Evolutionary conservation across 2,113 vertebrate species (phyloP).

Genomic region (Saimiri boliviensis): DNA sequence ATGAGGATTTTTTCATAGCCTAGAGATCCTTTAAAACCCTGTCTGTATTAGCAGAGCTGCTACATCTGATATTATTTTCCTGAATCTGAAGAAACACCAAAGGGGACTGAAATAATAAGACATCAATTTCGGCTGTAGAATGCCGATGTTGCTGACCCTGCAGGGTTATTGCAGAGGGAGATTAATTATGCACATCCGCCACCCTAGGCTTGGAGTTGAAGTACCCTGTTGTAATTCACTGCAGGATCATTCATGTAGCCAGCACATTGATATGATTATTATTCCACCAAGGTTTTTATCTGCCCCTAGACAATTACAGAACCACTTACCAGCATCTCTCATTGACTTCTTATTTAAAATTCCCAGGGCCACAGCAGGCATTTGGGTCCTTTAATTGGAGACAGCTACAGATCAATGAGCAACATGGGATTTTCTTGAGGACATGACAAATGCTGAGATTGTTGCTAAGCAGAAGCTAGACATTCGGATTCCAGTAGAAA

Average conservation of each 20-base stretch:
- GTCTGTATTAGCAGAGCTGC: constrained; percentile 22
- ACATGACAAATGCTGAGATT: not conserved
- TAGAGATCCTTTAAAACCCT: not conserved
- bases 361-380: constrained; percentile 48
- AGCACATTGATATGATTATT: constrained; percentile 74
- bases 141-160: constrained; percentile 44
- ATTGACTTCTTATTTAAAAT: constrained; percentile 78
- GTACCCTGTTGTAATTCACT: constrained; percentile 70
- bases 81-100: constrained; percentile 37
- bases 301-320: constrained; percentile 65
- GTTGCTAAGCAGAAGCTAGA: constrained; percentile 26
- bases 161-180: constrained; percentile 54
- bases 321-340: constrained; percentile 65
- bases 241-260: constrained; percentile 61
- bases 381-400: constrained; percentile 39
- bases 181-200: constrained; percentile 72
- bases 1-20: not conserved
- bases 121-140: constrained; percentile 36
- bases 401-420: constrained; percentile 62
- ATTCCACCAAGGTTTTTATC: constrained; percentile 65
- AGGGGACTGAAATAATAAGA: constrained; percentile 58
- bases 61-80: constrained; percentile 55
- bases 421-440: constrained; percentile 52
- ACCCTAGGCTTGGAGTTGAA: constrained; percentile 56
- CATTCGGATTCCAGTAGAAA: not conserved